Conservation (phyloP, 2,113 vertebrate genomes). For the Oncorhynchus mykiss region DNA sequence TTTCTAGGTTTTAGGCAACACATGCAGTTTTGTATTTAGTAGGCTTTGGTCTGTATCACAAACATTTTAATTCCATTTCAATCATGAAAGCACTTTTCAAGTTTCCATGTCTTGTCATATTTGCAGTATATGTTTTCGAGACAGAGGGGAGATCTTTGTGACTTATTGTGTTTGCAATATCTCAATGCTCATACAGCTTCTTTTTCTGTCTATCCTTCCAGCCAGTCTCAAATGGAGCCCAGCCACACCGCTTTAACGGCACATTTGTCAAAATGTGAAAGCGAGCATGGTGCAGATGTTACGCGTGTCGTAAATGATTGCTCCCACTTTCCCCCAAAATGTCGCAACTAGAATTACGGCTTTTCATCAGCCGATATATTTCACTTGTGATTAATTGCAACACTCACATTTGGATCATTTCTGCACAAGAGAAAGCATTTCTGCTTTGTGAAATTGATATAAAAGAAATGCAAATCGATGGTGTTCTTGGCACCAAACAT, state of each 20-base stretch:
- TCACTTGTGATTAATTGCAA: constrained; percentile 87
- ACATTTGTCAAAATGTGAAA: constrained; percentile 78
- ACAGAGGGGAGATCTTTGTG: constrained; percentile 76
- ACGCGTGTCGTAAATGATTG: constrained; percentile 61
- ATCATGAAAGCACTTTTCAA: constrained; percentile 51
- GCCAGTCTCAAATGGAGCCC: constrained; percentile 78
- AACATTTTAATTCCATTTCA: constrained; percentile 26
- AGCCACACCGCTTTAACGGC: constrained; percentile 78
- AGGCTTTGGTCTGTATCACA: constrained; percentile 37
- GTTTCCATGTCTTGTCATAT: constrained; percentile 63
- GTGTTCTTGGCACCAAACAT: constrained; percentile 85
- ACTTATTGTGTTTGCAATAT: constrained; percentile 77
- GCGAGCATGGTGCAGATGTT: constrained; percentile 76
- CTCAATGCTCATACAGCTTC: constrained; percentile 72
- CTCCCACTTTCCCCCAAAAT: constrained; percentile 71
- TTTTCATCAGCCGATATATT: constrained; percentile 86
- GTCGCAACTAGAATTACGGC: constrained; percentile 80
- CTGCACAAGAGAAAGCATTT: constrained; percentile 80
- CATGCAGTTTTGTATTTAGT: constrained; percentile 44
- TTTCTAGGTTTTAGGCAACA: constrained; percentile 3
- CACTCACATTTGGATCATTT: constrained; percentile 82
- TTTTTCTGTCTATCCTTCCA: constrained; percentile 74
- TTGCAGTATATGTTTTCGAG: constrained; percentile 65
- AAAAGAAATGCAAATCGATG: constrained; percentile 85
- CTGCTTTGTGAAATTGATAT: constrained; percentile 82